A percentile compares a stretch with the other conserved stretches of the same genome.
Evolutionary conservation across 2,797 vertebrate species (phyloP).

Genomic region (Pampus argenteus): DNA sequence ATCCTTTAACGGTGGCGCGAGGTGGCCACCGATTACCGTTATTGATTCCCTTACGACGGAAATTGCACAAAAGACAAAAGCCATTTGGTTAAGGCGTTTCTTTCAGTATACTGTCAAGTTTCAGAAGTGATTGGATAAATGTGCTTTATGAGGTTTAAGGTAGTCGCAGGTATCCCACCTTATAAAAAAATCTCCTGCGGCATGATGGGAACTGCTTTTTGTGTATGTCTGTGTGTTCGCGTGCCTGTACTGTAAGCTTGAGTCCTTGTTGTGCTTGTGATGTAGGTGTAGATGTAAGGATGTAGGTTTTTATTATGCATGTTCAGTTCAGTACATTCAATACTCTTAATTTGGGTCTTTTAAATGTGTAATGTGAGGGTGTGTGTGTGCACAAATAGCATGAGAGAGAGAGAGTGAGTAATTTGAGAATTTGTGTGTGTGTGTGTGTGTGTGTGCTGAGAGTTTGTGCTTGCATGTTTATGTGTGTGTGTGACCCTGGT

Average conservation of each 20-base stretch:
- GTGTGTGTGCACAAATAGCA: slow-evolving; percentile 49
- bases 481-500: slow-evolving; percentile 72
- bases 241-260: slow-evolving; percentile 24
- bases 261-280: slow-evolving; percentile 22
- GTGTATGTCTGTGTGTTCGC: slow-evolving; percentile 33
- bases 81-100: neutral
- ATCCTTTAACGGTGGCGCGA: slow-evolving; percentile 39
- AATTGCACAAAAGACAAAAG: neutral
- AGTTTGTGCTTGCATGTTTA: slow-evolving; percentile 13
- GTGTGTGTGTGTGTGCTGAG: slow-evolving; percentile 17
- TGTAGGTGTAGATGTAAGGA: no score
- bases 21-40: slow-evolving; percentile 9
- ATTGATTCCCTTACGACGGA: neutral
- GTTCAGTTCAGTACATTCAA: no score
- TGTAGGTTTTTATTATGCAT: slow-evolving; percentile 8
- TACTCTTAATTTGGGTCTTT: slow-evolving; percentile 37
- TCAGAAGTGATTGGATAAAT: neutral
- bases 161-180: slow-evolving; percentile 53
- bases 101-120: neutral
- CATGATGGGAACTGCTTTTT: slow-evolving; percentile 68
- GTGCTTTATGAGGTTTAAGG: slow-evolving; percentile 9
- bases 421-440: slow-evolving; percentile 55
- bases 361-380: slow-evolving; percentile 38
- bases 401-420: slow-evolving; percentile 52
- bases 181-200: slow-evolving; percentile 70